Base-by-base conservation (phyloP, 2,888 invertebrate species). In the Leptinotarsa peninsularis region DNA sequence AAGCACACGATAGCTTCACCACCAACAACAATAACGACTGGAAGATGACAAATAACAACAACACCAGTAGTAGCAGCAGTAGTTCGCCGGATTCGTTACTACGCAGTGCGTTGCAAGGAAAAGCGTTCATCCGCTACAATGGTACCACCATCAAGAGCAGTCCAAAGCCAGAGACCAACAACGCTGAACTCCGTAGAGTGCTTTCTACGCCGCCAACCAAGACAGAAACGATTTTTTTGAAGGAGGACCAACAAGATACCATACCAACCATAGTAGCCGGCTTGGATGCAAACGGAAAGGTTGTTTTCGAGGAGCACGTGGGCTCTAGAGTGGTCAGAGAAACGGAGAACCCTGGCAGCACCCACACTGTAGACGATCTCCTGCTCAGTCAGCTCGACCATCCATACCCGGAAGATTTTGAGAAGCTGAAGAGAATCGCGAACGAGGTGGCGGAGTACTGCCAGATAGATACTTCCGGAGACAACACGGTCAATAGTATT, bases 1-100 rank as follows among this genome's bases (percentile, higher is more conserved):
- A 90, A 91, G 91, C 88, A 4, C 89, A 88, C 78, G 89, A 88
- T 79, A 88, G 83, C 80, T 91, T 90, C 88, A 91, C 92, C 86
- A 93, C 94, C 84, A 95, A 94, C 87, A 95, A 95, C 87, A 94
- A 95, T 87, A 94, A 94, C 94, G 94, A 94, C 86, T 91, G 94
- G 86, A 93, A 93, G 74, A 93, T 94, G 86, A 93, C 94, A 87
- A 94, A 94, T 84, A 94, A 94, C 88, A 95, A 94, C 85, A 94
- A 93, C 85, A 89, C 91, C 43, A 81, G 74, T 23, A 78, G 67
- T 21, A 79, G 68, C 50, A 80, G 76, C 43, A 82, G 80, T 74
- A 85, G 86, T 66, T 88, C 90, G 5, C 89, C 94, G 23, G 95
- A 95, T 85, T 95, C 95, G 49, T 88, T 96, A 79, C 88, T 96